Evolutionary conservation across 92 coral and sea anemone species (phyloP).

Genomic region (Siderastrea siderea): DNA sequence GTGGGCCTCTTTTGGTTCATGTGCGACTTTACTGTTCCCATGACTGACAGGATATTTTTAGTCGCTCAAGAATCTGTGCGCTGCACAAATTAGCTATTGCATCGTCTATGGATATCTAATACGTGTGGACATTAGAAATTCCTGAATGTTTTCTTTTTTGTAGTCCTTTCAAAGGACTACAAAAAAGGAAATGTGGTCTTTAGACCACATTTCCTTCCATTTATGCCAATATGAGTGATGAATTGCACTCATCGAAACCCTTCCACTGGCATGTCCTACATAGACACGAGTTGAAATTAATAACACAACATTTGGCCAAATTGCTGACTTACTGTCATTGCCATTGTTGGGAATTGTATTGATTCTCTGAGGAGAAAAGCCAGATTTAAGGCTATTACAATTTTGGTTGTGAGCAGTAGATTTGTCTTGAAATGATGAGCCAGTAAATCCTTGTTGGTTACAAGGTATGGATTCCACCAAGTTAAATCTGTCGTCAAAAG

Average conservation of each 20-base stretch:
- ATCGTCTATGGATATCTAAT: too few species aligned
- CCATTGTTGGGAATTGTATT: constrained; percentile 71
- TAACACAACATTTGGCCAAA: background rate
- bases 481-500: background rate
- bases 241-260: background rate
- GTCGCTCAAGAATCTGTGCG: too few species aligned
- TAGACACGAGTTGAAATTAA: background rate
- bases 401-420: background rate
- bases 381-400: constrained; percentile 25
- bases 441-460: background rate
- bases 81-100: too few species aligned
- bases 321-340: constrained; percentile 55
- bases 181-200: too few species aligned
- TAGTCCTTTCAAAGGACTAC: too few species aligned
- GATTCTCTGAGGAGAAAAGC: constrained; percentile 48
- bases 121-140: too few species aligned
- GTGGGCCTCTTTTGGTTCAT: too few species aligned
- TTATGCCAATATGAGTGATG: too few species aligned
- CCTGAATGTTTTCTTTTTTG: too few species aligned
- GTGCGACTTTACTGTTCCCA: too few species aligned
- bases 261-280: background rate
- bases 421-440: background rate
- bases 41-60: too few species aligned
- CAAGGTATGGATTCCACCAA: constrained; percentile 2
- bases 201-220: too few species aligned